Evolutionary conservation across 2,797 vertebrate species (phyloP).

Genomic region (Moxostoma hubbsi): DNA sequence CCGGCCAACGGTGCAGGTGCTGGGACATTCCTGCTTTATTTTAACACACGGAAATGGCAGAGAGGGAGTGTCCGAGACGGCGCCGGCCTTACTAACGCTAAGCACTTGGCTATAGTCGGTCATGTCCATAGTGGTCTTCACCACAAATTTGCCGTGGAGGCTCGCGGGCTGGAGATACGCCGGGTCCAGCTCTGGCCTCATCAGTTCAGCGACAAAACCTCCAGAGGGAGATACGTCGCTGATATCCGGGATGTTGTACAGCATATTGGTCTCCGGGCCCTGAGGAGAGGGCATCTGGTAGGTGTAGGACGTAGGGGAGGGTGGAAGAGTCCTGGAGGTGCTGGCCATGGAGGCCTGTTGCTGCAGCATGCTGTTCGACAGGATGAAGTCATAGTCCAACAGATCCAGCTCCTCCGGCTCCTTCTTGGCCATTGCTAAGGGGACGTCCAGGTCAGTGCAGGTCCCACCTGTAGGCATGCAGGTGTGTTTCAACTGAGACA

Average conservation of each 20-base stretch:
- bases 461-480: conserved; percentile 79
- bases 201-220: conserved; percentile 95
- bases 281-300: conserved; percentile 83
- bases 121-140: conserved; percentile 89
- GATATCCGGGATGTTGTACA: conserved; percentile 90
- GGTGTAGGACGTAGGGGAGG: conserved; percentile 79
- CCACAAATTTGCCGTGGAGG: conserved; percentile 92
- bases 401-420: conserved; percentile 91
- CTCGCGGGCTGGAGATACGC: conserved; percentile 89
- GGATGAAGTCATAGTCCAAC: conserved; percentile 94
- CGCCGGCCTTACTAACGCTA: conserved; percentile 77
- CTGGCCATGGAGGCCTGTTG: conserved; percentile 71
- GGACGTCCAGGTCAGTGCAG: conserved; percentile 72
- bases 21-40: conserved; percentile 90
- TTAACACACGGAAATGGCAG: conserved; percentile 82
- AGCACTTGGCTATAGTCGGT: conserved; percentile 84
- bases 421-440: conserved; percentile 80
- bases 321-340: conserved; percentile 75
- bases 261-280: conserved; percentile 71
- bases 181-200: conserved; percentile 93
- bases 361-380: conserved; percentile 89
- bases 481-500: conserved; percentile 87
- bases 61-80: conserved; percentile 71
- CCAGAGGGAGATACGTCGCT: conserved; percentile 92
- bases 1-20: conserved; percentile 80